Percentiles rank a stretch among this genome's conserved stretches.
Evolutionary conservation across 2,888 invertebrate species (phyloP).

Genomic region (Stomorhina lunata): DNA sequence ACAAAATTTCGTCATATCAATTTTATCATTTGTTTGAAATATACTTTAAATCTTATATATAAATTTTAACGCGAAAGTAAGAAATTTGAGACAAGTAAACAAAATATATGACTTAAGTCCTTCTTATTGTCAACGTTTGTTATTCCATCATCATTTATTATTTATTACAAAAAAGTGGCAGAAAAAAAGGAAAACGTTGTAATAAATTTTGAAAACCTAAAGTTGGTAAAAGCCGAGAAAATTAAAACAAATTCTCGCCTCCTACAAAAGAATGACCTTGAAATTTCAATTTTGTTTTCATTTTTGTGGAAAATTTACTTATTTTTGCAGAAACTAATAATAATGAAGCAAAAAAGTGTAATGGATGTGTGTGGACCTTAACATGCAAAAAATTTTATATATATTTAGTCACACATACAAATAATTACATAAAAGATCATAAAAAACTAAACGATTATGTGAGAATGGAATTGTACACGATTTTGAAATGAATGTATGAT

Average conservation of each 20-base stretch:
- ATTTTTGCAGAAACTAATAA: background rate
- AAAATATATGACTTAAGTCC: too few species aligned
- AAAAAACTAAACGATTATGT: background rate
- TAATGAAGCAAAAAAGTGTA: background rate
- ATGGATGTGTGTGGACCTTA: background rate
- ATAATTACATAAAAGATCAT: background rate
- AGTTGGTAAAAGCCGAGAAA: background rate
- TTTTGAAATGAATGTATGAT: background rate
- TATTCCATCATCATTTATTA: constrained; percentile 28
- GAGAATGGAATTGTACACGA: background rate
- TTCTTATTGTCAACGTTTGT: too few species aligned
- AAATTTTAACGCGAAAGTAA: too few species aligned
- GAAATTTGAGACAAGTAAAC: too few species aligned
- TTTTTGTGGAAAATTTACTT: background rate
- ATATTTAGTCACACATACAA: too few species aligned
- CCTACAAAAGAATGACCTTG: constrained; percentile 4
- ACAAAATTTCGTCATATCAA: too few species aligned
- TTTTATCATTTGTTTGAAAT: too few species aligned
- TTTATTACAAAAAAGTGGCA: constrained; percentile 29
- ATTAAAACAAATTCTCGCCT: constrained; percentile 4
- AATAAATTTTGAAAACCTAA: constrained; percentile 22
- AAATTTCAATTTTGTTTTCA: background rate
- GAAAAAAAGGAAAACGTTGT: background rate
- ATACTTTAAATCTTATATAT: too few species aligned
- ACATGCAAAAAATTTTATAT: too few species aligned